These are phyloP conservation scores for Proisotoma minuta DNA, from an alignment of 2,888 invertebrate species.

Conservation along the genomic window DNA sequence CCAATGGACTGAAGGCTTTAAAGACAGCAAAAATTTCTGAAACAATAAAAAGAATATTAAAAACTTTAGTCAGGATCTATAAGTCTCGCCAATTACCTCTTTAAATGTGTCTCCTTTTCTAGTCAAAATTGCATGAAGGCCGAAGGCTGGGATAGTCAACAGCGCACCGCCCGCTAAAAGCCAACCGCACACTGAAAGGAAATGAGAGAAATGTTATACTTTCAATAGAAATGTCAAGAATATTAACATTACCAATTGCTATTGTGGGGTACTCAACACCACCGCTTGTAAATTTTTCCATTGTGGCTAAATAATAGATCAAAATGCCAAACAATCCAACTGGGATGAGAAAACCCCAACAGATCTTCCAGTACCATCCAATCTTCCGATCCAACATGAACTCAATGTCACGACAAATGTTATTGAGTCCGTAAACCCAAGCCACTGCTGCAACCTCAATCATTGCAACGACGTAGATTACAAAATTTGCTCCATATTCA, in stretches of 20 bases:
- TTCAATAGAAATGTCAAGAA: background rate
- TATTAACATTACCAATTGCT: slow-evolving; percentile 23
- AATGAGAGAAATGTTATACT: background rate
- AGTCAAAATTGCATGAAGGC: slow-evolving; percentile 48
- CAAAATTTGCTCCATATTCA: slow-evolving; percentile 60
- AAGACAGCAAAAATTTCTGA: slow-evolving; percentile 12
- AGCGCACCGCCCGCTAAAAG: slow-evolving; percentile 51
- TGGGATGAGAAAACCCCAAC: slow-evolving; percentile 73
- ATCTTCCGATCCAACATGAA: slow-evolving; percentile 71
- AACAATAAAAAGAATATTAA: background rate
- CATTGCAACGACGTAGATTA: slow-evolving; percentile 59
- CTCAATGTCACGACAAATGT: slow-evolving; percentile 68
- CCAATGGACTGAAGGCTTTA: slow-evolving; percentile 40
- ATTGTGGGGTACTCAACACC: slow-evolving; percentile 18
- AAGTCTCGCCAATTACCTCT: background rate
- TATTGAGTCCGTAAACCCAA: slow-evolving; percentile 55
- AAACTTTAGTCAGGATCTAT: too few species aligned
- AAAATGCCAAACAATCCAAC: slow-evolving; percentile 56
- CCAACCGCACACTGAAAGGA: slow-evolving; percentile 26
- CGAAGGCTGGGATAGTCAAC: slow-evolving; percentile 54
- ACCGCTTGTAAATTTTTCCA: slow-evolving; percentile 11
- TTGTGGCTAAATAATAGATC: slow-evolving; percentile 29
- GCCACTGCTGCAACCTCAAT: slow-evolving; percentile 58
- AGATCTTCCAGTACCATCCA: slow-evolving; percentile 71
- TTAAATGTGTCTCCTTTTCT: slow-evolving; percentile 5